Evolutionary conservation across 2,888 invertebrate genomes (phyloP).

Genomic region (Drosophila quinaria): DNA sequence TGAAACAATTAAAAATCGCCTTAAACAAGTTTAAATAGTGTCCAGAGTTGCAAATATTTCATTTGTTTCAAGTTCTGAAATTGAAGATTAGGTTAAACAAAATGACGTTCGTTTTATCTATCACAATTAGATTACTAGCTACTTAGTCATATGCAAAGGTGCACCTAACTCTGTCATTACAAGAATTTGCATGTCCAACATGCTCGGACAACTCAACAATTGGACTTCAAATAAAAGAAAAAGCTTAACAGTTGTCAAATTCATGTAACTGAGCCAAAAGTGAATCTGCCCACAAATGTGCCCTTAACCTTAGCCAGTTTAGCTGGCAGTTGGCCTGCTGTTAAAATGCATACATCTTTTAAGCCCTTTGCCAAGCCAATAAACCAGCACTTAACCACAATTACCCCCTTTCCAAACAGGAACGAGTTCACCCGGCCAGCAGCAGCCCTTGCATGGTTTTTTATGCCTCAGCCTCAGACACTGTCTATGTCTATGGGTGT

Average conservation of each 20-base stretch:
- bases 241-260: constrained; percentile 53
- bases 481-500: constrained; percentile 9
- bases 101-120: not conserved
- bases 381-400: constrained; percentile 83
- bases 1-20: no score
- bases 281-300: constrained; percentile 36
- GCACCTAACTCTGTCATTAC: constrained; percentile 49
- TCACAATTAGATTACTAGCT: constrained; percentile 19
- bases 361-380: constrained; percentile 79
- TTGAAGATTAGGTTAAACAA: not conserved
- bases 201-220: constrained; percentile 24
- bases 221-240: constrained; percentile 12
- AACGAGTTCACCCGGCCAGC: constrained; percentile 44
- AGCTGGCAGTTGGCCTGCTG: constrained; percentile 45
- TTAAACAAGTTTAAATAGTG: no score
- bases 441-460: constrained; percentile 64
- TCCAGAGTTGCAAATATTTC: no score
- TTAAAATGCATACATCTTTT: constrained; percentile 71
- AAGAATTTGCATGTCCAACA: constrained; percentile 57
- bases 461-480: constrained; percentile 45
- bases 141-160: not conserved
- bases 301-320: constrained; percentile 63
- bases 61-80: not conserved
- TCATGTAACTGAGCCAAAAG: constrained; percentile 12
- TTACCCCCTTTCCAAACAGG: constrained; percentile 78